These are phyloP conservation scores for Pseudopodoces humilis DNA, from an alignment of 2,113 vertebrate species.

Conservation along the genomic window DNA sequence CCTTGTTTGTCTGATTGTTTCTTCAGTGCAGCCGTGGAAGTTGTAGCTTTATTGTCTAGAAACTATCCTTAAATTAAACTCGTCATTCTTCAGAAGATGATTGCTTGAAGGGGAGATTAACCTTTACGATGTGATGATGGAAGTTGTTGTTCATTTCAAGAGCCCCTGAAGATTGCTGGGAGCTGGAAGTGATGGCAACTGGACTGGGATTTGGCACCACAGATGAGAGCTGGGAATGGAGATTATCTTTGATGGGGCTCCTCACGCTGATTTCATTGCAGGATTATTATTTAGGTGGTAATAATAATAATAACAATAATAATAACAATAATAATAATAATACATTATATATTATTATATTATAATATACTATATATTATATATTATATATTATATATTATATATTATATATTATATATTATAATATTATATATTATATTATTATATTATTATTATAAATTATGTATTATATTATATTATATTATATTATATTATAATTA, in stretches of 20 bases:
- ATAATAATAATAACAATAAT: neutral
- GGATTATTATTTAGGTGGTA: neutral
- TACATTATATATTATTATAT: too few species aligned
- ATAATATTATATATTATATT: too few species aligned
- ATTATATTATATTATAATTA: too few species aligned
- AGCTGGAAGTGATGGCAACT: neutral
- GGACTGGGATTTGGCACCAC: neutral
- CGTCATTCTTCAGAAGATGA: neutral
- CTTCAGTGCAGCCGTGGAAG: neutral
- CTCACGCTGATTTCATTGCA: neutral
- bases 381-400: too few species aligned
- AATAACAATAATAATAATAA: too few species aligned
- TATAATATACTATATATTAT: too few species aligned
- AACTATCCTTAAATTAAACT: conserved; percentile 44
- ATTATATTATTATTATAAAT: too few species aligned
- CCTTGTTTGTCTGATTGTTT: conserved; percentile 10
- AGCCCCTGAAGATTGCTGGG: neutral
- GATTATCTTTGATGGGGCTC: neutral
- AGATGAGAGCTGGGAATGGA: neutral
- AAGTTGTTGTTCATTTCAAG: neutral
- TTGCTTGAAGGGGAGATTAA: conserved; percentile 51
- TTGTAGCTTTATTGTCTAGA: conserved; percentile 11
- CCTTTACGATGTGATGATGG: neutral
- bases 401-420: too few species aligned
- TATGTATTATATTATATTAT: too few species aligned